Base-by-base conservation (phyloP, 2,797 vertebrate species). In the Echeneis naucrates region DNA sequence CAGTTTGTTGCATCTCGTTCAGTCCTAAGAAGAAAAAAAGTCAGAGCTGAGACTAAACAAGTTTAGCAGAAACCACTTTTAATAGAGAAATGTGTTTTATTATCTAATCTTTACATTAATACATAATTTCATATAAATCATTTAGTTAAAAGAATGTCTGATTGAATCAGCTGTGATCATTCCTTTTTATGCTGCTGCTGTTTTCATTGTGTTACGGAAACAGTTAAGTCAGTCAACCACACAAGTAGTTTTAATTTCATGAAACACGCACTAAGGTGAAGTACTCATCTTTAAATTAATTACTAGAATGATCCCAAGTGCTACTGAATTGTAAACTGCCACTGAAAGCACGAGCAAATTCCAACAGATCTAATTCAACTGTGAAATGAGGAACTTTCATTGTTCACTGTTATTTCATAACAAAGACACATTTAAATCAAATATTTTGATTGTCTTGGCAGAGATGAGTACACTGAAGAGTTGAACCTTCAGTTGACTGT, bases 1-100 rank as follows among this genome's bases (percentile, higher is more conserved):
- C 98, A 99, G 82, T 94, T 95, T 52, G 97, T 96, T 9, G 96
- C 98, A 84, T 99, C 97, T 24, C 98, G 95, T 84, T 99, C 98
- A 1, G 98, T 99, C 98, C 98, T 99, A 80, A 27, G 62, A 60
- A 42, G 4, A 16, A 40, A 40, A 40, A 40, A 6, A 33, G 32
- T 7, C 6, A 33, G 32, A 33, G 32, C 33, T 9, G n/a, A 23
- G n/a, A 21, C 2, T 45, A 1, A 45, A 21, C 44, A 7, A 42
- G 16, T 45, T n/a, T 8, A 45, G 21, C 44, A n/a, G 9, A 3
- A 45, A 45, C 17, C 14, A 17, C 40, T 42, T 42, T 42, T 17
- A 19, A 6, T 5, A 7, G 16, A 17, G 19, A 19, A 42, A 42
- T 42, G 13, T 3, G 14, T 14, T 38, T 13, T 14, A 13, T 4